Evolutionary conservation across 2,888 invertebrate genomes (phyloP), one percentile per base, ranked within the genome.

Genomic region (Oxytorus armatus): DNA sequence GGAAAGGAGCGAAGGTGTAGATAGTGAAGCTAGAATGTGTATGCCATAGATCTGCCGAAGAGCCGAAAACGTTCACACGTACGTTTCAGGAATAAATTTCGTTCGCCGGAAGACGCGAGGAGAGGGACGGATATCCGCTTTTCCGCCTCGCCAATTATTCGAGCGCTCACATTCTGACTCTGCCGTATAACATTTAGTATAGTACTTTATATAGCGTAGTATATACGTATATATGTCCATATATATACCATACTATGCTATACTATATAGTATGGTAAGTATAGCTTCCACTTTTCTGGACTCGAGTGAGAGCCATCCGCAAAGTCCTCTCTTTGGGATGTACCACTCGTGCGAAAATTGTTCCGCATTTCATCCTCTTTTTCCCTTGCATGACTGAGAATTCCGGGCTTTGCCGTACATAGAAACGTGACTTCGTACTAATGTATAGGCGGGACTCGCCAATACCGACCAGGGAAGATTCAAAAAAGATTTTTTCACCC

Each of bases 71-170:
- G 74, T 77, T 69, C 78, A 72, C 77, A 74, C 74, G 77, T 75
- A 83, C 81, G 81, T 77, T 77, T 44, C 66, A 77, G 53, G 81
- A 81, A 81, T 81, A 83, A 83, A 47, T 51, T 82, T 65, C 47
- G 61, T 65, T 78, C 61, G 42, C 66, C 68, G 63, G 63, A 59
- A 39, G 69, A 65, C 57, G 72, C 36, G 61, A 66, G 68, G 61
- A 65, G 75, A 53, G 61, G 47, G 63, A 85, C 87, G 88, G 88
- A 86, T 86, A 87, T 89, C 88, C 88, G 88, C 86, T 88, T 89
- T 87, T 89, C 86, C 88, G 82, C 86, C 76, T 83, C 70, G 70
- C 66, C 82, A 82, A 83, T 83, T 83, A 83, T 81, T 73, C 74
- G 57, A 74, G 72, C 72, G 49, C 57, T 66, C 77, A 59, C 66